Base-by-base conservation (phyloP, 2,888 invertebrate genomes). In the Nudaria mundana region DNA sequence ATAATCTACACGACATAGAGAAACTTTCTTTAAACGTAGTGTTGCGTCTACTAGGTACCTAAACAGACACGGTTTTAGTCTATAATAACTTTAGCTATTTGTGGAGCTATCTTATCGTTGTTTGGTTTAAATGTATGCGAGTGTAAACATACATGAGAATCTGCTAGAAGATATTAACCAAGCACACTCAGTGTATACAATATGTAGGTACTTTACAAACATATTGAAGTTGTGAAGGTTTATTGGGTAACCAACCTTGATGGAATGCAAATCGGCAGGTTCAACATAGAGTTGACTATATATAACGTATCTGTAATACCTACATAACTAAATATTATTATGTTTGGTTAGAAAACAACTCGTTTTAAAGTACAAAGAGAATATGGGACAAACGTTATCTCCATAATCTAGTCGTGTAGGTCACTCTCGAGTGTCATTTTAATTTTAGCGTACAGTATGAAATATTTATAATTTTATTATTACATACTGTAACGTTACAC, bases 1-100 rank as follows among this genome's bases (percentile, higher is more conserved):
- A 66, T 67, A 72, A 71, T 73, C 63, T 61, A 53, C 56, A 66
- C 58, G 63, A 52, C 42, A 47, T 23, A 63, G 71, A 66, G 64
- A 75, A 73, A 75, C 66, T 66, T 60, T 63, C 57, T 54, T n/a
- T 48, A 42, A 48, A 39, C 47, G 56, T 48, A n/a, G n/a, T 54
- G 51, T 66, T 62, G 63, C 47, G 54, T 60, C 43, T 25, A 29
- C 26, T 6, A 34, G n/a, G n/a, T n/a, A 16, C 44, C 32, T 52
- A 38, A 53, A 43, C 30, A 42, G 25, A 36, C 24, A 44, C 31
- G 22, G 44, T 51, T 48, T 44, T 49, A n/a, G 41, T 57, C 49
- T 44, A 29, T 16, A 36, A 34, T 35, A 26, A 48, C 41, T 43
- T 44, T 34, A 37, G 34, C 20, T 44, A 49, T 52, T 56, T 45